These are phyloP conservation scores for Halcyon malimbica DNA, from an alignment of 2,113 vertebrate genomes.

Conservation along the genomic window DNA sequence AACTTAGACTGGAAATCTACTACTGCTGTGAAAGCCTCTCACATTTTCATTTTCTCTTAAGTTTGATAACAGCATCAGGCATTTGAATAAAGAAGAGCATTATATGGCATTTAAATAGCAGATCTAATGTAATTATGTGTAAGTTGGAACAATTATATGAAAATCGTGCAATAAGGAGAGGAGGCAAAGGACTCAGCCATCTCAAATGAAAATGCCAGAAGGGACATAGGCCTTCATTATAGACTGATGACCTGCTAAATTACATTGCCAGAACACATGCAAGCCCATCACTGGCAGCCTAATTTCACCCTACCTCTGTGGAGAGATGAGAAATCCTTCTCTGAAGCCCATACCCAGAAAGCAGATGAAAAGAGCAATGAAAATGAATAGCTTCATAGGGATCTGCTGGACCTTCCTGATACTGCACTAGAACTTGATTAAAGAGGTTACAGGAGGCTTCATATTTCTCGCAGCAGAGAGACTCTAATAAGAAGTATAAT, in stretches of 20 bases:
- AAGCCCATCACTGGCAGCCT: neutral
- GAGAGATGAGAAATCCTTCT: neutral
- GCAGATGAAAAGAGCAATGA: neutral
- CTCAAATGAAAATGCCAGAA: conserved; percentile 28
- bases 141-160: conserved; percentile 31
- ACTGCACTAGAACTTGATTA: neutral
- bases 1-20: neutral
- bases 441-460: neutral
- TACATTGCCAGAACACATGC: neutral
- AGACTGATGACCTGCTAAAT: conserved; percentile 14
- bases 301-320: neutral
- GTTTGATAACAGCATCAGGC: neutral
- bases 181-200: neutral
- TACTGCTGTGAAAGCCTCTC: neutral
- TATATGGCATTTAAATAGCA: neutral
- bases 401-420: neutral
- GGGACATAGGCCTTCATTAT: conserved; percentile 8
- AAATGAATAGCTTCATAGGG: neutral
- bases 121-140: neutral
- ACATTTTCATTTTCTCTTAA: neutral
- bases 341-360: neutral
- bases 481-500: neutral
- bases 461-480: neutral
- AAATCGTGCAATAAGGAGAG: neutral
- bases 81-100: neutral